phyloP scores from a whole-genome alignment of 2,888 invertebrate species.

The Plebejus anna region DNA sequence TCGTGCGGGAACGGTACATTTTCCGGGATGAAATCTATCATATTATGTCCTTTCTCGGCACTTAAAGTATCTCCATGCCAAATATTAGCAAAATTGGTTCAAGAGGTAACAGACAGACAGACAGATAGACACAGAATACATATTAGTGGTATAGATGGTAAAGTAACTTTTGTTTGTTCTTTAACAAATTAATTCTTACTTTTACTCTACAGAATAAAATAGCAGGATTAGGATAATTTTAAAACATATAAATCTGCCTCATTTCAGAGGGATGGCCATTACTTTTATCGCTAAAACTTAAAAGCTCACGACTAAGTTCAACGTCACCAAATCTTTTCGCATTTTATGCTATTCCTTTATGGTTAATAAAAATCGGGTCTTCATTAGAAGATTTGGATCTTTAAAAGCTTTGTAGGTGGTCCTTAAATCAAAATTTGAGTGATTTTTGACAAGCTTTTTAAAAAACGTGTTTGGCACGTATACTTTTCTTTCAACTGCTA shows the following conservation, averaged over 20 bases:
- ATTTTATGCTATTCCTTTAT: slow-evolving; percentile 19
- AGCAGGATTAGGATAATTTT: background rate
- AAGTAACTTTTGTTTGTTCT: too few relatives aligned
- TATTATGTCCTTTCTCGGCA: too few relatives aligned
- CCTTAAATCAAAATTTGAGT: slow-evolving; percentile 27
- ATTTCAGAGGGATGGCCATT: background rate
- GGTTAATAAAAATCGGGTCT: background rate
- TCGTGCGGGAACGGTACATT: too few relatives aligned
- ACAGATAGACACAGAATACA: too few relatives aligned
- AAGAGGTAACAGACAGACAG: too few relatives aligned
- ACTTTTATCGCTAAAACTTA: slow-evolving; percentile 3
- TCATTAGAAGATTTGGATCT: slow-evolving; percentile 13
- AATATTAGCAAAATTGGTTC: too few relatives aligned
- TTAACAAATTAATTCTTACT: too few relatives aligned
- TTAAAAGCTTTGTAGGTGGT: slow-evolving; percentile 19
- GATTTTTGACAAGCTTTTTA: slow-evolving; percentile 3
- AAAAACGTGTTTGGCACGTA: background rate
- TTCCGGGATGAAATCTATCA: too few relatives aligned
- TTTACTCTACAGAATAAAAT: too few relatives aligned
- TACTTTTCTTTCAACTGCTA: slow-evolving; percentile 25
- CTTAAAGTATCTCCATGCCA: too few relatives aligned
- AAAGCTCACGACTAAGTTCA: background rate
- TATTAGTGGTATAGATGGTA: too few relatives aligned
- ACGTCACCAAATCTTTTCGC: slow-evolving; percentile 15
- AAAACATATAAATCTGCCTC: background rate